Evolutionary conservation across 2,888 invertebrate species (phyloP), one percentile per base, ranked within the genome.

Genomic region (Platycheirus rosarum): DNA sequence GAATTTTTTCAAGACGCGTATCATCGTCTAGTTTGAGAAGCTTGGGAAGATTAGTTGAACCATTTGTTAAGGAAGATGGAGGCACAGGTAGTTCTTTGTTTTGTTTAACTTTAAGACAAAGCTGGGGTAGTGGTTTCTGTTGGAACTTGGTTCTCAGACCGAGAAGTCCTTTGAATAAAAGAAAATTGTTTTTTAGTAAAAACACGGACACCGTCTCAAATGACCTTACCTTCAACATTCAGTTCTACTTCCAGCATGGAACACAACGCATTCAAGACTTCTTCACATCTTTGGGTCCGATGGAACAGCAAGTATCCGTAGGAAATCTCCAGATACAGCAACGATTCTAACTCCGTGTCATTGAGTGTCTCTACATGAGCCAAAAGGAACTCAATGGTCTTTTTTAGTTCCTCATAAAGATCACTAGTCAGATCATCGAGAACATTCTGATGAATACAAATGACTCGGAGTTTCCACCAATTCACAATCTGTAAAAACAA

Each of bases 131-230:
- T 32, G 95, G 93, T 46, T 94, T 94, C 85, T 94, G 93, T 89
- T 99, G 99, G 88, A 94, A 97, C 86, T 95, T 95, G 7, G 99
- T 99, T 82, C 98, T 93, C 88, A 96, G 95, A 0, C 98, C 98
- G 85, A 98, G 91, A 35, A 95, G 42, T 20, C 87, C 87, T 87
- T 13, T 29, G 46, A 5, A 29, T 53, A 37, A 2, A 3, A 2
- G 6, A 16, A 35, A 13, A n/a, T n/a, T n/a, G n/a, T n/a, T n/a
- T n/a, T n/a, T n/a, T n/a, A n/a, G n/a, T n/a, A n/a, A n/a, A n/a
- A n/a, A n/a, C n/a, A n/a, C n/a, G n/a, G n/a, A n/a, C n/a, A n/a
- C n/a, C n/a, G n/a, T n/a, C n/a, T n/a, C n/a, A 57, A 1, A 42
- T 11, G 0, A 18, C 49, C 51, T 62, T 76, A 93, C 95, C 95